Evolutionary conservation across 2,113 vertebrate genomes (phyloP), one percentile per base, ranked within the genome.

Genomic region (Circaetus cinerascens): DNA sequence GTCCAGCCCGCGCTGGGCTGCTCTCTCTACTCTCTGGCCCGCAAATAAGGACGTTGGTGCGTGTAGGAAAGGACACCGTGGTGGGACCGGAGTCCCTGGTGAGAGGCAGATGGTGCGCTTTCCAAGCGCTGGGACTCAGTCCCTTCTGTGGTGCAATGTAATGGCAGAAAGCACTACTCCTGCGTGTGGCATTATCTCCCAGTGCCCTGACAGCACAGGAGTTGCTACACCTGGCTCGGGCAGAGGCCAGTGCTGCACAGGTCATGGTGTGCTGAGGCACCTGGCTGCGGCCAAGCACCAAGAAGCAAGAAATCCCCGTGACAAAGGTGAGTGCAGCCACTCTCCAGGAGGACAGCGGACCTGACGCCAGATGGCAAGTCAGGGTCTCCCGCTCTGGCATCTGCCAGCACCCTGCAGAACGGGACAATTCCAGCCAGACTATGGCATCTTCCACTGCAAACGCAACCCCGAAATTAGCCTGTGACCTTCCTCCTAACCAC

Each of bases 221-320:
- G 16, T 5, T 23, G 62, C 78, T 69, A 29, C 57, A 59, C 27
- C 18, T 8, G 3, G 43, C 2, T 10, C 0, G 0, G 55, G 12
- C 1, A 2, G 55, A 56, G 53, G 62, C 8, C 27, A 43, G 53
- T 15, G 59, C 59, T 46, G 56, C 69, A 40, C 40, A 51, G 71
- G 71, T 68, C 50, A 78, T 0, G 2, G 64, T 0, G 0, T n/a
- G 16, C 75, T 56, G 43, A 18, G 34, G 63, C 38, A 69, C 22
- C 40, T 2, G 18, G 56, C 38, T 1, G 2, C 2, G 3, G 68
- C 38, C 2, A 5, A 75, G 79, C 67, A 80, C 18, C 22, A 15
- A 21, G 69, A n/a, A 64, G 32, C 0, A 2, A 77, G 67, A 83
- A 84, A 67, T 32, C 19, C 36, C 10, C 0, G 0, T 27, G 64